These are phyloP conservation scores for Pyrrhosoma nymphula DNA, from an alignment of 2,888 invertebrate species.

Conservation along the genomic window DNA sequence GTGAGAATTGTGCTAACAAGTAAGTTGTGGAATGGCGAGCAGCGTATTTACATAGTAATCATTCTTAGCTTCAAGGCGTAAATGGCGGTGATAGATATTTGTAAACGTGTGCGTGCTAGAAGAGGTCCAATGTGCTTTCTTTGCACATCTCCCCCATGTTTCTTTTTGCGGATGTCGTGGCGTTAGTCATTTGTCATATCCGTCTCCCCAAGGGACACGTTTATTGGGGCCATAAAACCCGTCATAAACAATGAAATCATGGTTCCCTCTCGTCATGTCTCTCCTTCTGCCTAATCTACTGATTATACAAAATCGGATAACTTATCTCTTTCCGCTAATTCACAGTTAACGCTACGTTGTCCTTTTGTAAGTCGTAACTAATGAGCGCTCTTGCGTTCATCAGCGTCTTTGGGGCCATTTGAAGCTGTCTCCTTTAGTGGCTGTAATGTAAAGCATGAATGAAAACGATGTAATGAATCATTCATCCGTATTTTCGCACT, in stretches of 20 bases:
- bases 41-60: too few relatives aligned
- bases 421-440: not conserved
- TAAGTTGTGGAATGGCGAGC: too few relatives aligned
- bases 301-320: constrained; percentile 24
- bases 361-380: not conserved
- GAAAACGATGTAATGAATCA: not conserved
- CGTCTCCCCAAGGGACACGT: not conserved
- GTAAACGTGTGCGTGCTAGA: not conserved
- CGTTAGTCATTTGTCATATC: not conserved
- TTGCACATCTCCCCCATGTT: not conserved
- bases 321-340: not conserved
- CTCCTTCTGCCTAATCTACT: not conserved
- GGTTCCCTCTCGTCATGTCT: not conserved
- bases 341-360: not conserved
- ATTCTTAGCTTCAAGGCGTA: too few relatives aligned
- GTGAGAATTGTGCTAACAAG: too few relatives aligned
- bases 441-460: not conserved
- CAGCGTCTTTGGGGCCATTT: not conserved
- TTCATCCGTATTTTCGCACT: not conserved
- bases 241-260: constrained; percentile 12
- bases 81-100: not conserved
- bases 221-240: not conserved
- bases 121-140: not conserved
- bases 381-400: not conserved
- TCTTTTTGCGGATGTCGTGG: not conserved